Percentiles rank a stretch among this genome's conserved stretches.
phyloP scores from a whole-genome alignment of 2,113 vertebrate species.

The Channa argus region DNA sequence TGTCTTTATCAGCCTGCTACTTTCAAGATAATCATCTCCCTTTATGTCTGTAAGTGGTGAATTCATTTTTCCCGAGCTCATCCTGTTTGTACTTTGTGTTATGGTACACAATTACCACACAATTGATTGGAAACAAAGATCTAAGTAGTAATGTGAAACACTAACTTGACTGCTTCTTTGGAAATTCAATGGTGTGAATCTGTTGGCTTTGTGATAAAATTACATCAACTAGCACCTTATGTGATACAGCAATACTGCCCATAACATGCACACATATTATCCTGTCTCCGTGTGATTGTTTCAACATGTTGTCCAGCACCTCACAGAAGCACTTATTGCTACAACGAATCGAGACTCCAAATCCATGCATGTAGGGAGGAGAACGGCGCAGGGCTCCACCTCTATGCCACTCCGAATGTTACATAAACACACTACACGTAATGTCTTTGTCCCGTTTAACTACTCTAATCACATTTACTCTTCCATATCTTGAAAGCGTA shows the following conservation, averaged over 20 bases:
- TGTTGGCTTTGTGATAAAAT: constrained; percentile 37
- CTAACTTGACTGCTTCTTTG: constrained; percentile 48
- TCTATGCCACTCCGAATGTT: constrained; percentile 2
- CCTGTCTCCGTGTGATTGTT: constrained; percentile 31
- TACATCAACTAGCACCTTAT: constrained; percentile 57
- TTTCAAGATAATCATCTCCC: constrained; percentile 38
- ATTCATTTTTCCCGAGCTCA: constrained; percentile 58
- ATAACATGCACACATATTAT: constrained; percentile 5
- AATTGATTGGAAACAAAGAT: constrained; percentile 1
- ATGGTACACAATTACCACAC: constrained; percentile 5
- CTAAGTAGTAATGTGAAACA: not conserved
- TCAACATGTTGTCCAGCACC: constrained; percentile 30
- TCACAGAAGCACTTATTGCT: constrained; percentile 75
- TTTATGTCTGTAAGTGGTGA: constrained; percentile 50
- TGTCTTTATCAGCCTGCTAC: constrained; percentile 27
- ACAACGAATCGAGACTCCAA: constrained; percentile 31
- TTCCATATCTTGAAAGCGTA: not conserved
- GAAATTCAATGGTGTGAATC: constrained; percentile 3
- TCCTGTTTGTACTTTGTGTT: constrained; percentile 16
- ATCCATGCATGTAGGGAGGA: not conserved
- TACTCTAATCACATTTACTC: constrained; percentile 9
- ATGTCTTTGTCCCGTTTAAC: constrained; percentile 1
- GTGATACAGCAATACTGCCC: constrained; percentile 22
- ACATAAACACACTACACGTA: constrained; percentile 7
- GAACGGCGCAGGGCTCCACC: not conserved